Percentiles rank a stretch among this genome's conserved stretches.
Evolutionary conservation across 2,888 invertebrate genomes (phyloP).

Genomic region (Cosmia trapezina): DNA sequence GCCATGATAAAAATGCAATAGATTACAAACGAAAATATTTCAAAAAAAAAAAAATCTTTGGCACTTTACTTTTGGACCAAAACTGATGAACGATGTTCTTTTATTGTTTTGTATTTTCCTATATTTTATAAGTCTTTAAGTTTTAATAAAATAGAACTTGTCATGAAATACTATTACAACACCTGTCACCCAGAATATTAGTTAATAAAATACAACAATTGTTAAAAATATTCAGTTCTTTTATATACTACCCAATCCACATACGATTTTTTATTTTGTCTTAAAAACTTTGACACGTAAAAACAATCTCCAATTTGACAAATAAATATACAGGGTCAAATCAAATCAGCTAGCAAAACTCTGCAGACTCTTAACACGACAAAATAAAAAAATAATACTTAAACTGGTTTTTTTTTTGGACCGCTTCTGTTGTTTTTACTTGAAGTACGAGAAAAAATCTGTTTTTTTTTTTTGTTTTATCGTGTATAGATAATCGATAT

Average conservation of each 20-base stretch:
- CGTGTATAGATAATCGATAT: too few relatives aligned
- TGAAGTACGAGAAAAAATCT: too few relatives aligned
- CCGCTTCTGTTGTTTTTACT: too few relatives aligned
- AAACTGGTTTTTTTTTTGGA: too few relatives aligned
- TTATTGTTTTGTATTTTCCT: slow-evolving; percentile 45
- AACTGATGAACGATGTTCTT: not conserved
- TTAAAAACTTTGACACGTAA: not conserved
- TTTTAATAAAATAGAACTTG: slow-evolving; percentile 44
- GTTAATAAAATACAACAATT: slow-evolving; percentile 44
- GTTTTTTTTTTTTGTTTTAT: too few relatives aligned
- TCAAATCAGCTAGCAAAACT: too few relatives aligned
- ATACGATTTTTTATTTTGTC: slow-evolving; percentile 18
- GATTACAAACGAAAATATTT: not conserved
- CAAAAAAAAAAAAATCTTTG: not conserved
- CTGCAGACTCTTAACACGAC: too few relatives aligned
- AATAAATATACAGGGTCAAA: not conserved
- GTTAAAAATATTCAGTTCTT: slow-evolving; percentile 44
- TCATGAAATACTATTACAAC: slow-evolving; percentile 39
- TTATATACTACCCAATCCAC: slow-evolving; percentile 44
- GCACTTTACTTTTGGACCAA: not conserved
- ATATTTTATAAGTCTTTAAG: slow-evolving; percentile 45
- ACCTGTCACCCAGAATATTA: slow-evolving; percentile 47
- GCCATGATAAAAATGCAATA: not conserved
- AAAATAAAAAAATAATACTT: too few relatives aligned
- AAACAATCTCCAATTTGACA: not conserved